Base-by-base conservation (phyloP, 2,113 vertebrate genomes). In the Urocitellus parryii region DNA sequence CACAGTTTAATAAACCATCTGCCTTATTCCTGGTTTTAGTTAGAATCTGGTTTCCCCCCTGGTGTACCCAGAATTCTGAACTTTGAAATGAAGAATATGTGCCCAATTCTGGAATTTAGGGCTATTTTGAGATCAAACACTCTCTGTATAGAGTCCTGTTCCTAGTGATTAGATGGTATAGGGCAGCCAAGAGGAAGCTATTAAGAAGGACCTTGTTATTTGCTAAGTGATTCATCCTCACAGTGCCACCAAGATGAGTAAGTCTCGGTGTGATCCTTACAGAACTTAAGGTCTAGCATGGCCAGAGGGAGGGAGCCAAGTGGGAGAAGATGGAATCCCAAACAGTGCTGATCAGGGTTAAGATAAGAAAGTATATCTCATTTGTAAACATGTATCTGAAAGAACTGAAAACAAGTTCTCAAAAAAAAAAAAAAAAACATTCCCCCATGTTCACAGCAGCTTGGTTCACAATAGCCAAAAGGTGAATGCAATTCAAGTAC, bases 141-240 rank as follows among this genome's bases (percentile, higher is more conserved):
- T 86, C 70, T 45, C 45, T 45, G 34, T 61, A 24, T 61, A n/a
- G 67, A 12, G 3, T 34, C 29, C 27, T 77, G 42, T 27, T 80
- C 8, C 24, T 3, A 67, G 67, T 11, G 20, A 29, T 12, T 6
- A 27, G 29, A 29, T 14, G 8, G 39, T 22, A 24, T 25, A 27
- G 10, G 1, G 42, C 24, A 25, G 22, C n/a, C 20, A 27, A 53
- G 78, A 51, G 67, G 68, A 78, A 77, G 42, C 39, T 9, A 34
- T 17, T 22, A 8, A 77, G 24, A 72, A 96, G 76, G 34, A 97
- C 76, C 24, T 83, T 76, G 37, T 4, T 88, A 20, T 90, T 90
- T 95, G 81, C 51, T 13, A 27, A 42, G 80, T 84, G 77, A 92
- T 29, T 96, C 65, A 80, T 53, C 25, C 39, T 78, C 48, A 37